A percentile compares a stretch with the other conserved stretches of the same genome.
phyloP scores from a whole-genome alignment of 2,797 vertebrate genomes.

The Sciaenops ocellatus region DNA sequence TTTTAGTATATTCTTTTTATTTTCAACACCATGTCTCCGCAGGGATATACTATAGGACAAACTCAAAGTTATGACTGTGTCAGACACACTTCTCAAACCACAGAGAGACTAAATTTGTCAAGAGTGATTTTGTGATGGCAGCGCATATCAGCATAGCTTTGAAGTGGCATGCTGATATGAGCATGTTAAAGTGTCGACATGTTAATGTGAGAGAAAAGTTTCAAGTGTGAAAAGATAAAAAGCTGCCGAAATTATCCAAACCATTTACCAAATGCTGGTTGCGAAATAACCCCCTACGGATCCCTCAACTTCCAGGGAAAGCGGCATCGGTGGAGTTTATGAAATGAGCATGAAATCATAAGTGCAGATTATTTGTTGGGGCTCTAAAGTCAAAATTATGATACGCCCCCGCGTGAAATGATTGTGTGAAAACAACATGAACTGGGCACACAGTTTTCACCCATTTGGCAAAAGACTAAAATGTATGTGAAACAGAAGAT shows the following conservation, averaged over 20 bases:
- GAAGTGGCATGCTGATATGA: conserved; percentile 64
- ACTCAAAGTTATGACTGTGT: conserved; percentile 61
- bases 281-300: conserved; percentile 34
- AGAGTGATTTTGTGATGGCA: conserved; percentile 54
- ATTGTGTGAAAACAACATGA: conserved; percentile 20
- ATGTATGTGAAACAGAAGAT: neutral
- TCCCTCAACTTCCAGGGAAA: conserved; percentile 40
- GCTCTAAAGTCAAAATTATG: conserved; percentile 8
- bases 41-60: conserved; percentile 29
- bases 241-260: conserved; percentile 55
- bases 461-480: neutral
- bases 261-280: conserved; percentile 46
- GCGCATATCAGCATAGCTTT: conserved; percentile 65
- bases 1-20: conserved; percentile 14
- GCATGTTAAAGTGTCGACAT: conserved; percentile 55
- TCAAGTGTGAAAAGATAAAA: conserved; percentile 67
- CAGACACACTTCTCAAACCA: conserved; percentile 48
- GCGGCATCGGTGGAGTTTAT: conserved; percentile 3
- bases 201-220: conserved; percentile 59
- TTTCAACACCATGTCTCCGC: conserved; percentile 33
- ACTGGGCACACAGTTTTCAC: neutral
- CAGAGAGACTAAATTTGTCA: conserved; percentile 52
- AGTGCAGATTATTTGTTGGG: conserved; percentile 24
- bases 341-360: conserved; percentile 39
- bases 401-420: neutral